Percentiles rank a stretch among this genome's conserved stretches.
Evolutionary conservation across 2,113 vertebrate species (phyloP).

Genomic region (Trematocara marginatum): DNA sequence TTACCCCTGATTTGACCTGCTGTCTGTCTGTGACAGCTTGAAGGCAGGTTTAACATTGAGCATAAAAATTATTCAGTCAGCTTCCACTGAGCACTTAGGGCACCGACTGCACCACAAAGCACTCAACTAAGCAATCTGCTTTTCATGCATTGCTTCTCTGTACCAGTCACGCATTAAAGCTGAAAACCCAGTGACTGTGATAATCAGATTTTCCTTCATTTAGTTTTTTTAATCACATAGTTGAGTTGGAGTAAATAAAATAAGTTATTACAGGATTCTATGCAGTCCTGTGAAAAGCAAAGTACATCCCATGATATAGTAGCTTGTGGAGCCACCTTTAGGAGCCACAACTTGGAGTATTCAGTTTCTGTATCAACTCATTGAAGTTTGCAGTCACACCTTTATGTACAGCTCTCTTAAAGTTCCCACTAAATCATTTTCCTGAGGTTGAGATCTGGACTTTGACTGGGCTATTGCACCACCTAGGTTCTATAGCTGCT

Average conservation of each 20-base stretch:
- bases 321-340: neutral
- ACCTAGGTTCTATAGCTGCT: neutral
- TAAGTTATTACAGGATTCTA: neutral
- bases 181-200: neutral
- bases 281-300: neutral
- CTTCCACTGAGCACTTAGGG: neutral
- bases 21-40: neutral
- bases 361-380: neutral
- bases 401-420: neutral
- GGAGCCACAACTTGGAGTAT: neutral
- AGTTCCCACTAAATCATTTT: neutral
- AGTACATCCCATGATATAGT: neutral
- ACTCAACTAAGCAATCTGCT: neutral
- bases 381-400: neutral
- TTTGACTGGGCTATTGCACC: neutral
- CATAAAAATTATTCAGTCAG: neutral
- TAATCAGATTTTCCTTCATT: neutral
- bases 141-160: neutral
- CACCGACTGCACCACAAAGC: neutral
- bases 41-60: neutral
- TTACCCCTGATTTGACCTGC: neutral
- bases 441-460: neutral
- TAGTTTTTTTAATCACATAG: neutral
- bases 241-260: neutral
- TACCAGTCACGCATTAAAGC: neutral